Base-by-base conservation (phyloP, 1,140 invertebrate species). In the Bilobella aurantiaca region DNA sequence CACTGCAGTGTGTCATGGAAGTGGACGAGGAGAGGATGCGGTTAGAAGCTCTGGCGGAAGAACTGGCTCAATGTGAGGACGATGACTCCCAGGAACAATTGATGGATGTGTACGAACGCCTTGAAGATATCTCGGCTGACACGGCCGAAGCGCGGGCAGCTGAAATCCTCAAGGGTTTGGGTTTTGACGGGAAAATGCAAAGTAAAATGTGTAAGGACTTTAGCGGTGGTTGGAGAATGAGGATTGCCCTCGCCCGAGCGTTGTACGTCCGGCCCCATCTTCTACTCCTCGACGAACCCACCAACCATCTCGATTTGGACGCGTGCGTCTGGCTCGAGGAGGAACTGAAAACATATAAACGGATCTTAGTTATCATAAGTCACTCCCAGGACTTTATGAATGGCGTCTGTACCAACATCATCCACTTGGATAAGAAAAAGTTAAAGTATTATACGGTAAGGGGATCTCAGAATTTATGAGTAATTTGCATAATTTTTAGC, bases 301-400 rank as follows among this genome's bases (percentile, higher is more conserved):
- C 61, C 3, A 71, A 68, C 59, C 85, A 87, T 77, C 75, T 87
- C 37, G 85, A 87, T 79, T 77, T 87, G 86, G 96, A 84, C 76
- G 95, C 96, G 49, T 98, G 96, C 80, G 96, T 99, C n/a, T 99
- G 96, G 96, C 82, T 99, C 27, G 96, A 99, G 79, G 91, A 96
- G 78, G 95, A 98, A 80, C 79, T 99, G 0, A 95, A 94, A 81
- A 87, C 87, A 78, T 93, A 98, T 75, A 97, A 96, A 78, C 83
- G 95, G 74, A 98, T 98, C 78, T 80, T 99, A 70, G 90, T 99
- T n/a, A 86, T 99, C 58, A 95, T 99, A 71, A 99, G 96, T 1
- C 97, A 99, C 79, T 99, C 97, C 3, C 96, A 99, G 82, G 97
- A 99, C 85, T 99, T 99, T 77, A 81, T 99, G 65, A 99, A 99